These are phyloP conservation scores for Trichomalopsis sarcophagae DNA, from an alignment of 1,140 invertebrate genomes.

Conservation along the genomic window DNA sequence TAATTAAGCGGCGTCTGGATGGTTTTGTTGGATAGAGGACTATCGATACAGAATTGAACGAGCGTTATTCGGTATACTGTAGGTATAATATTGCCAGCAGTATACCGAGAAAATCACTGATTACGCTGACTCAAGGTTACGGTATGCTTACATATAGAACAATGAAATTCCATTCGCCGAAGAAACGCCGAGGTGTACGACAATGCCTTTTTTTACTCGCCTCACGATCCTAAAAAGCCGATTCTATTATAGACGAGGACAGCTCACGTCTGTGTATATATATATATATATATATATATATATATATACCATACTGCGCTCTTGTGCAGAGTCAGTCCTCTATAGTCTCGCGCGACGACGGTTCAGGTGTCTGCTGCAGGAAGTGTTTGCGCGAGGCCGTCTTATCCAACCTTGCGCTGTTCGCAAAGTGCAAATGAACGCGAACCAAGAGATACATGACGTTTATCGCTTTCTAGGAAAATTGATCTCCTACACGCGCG, in stretches of 20 bases:
- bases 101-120: too few species aligned
- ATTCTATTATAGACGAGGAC: neutral
- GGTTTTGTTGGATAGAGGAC: neutral
- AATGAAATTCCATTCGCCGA: neutral
- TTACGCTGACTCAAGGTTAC: neutral
- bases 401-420: neutral
- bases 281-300: neutral
- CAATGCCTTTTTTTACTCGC: neutral
- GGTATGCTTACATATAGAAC: too few species aligned
- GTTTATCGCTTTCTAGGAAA: conserved; percentile 15
- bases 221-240: neutral
- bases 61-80: too few species aligned
- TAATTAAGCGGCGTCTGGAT: neutral
- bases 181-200: neutral
- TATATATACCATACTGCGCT: neutral
- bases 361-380: conserved; percentile 9
- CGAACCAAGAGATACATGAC: conserved; percentile 7
- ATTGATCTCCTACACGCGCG: neutral
- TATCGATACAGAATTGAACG: too few species aligned
- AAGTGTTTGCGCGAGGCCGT: neutral
- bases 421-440: conserved; percentile 19
- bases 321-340: too few species aligned
- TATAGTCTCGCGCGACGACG: neutral
- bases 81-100: neutral
- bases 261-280: neutral